A percentile compares a stretch with the other conserved stretches of the same genome.
Conservation (phyloP, 2,888 invertebrate genomes). For the Pachymerium ferrugineum region DNA sequence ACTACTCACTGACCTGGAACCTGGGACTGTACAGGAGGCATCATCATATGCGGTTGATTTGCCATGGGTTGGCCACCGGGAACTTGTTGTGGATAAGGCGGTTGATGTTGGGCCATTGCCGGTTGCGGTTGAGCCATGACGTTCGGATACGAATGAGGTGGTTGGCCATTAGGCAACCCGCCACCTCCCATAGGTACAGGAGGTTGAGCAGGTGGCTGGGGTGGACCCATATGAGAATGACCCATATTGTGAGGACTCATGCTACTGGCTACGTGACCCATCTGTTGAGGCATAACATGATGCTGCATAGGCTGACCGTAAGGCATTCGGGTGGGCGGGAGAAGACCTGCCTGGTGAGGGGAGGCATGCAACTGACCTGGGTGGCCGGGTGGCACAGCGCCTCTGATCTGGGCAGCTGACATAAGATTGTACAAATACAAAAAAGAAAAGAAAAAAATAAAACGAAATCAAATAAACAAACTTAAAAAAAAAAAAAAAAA, state of each 20-base stretch:
- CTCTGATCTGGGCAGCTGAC: background rate
- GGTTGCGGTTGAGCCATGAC: background rate
- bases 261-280: background rate
- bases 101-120: background rate
- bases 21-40: background rate
- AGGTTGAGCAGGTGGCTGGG: constrained; percentile 31
- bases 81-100: background rate
- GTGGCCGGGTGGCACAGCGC: background rate
- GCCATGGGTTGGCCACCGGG: background rate
- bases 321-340: background rate
- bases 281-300: background rate
- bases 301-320: background rate
- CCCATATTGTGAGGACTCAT: constrained; percentile 11
- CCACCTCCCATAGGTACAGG: constrained; percentile 20
- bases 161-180: background rate
- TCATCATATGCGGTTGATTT: background rate
- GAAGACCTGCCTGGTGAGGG: background rate
- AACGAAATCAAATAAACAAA: background rate
- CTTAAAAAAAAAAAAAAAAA: background rate
- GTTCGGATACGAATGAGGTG: constrained; percentile 17
- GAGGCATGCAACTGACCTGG: constrained; percentile 29
- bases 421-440: background rate
- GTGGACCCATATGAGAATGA: constrained; percentile 6
- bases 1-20: background rate
- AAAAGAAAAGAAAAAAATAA: background rate